Conservation (phyloP, 2,888 invertebrate species). For the Eupeodes latifasciatus region DNA sequence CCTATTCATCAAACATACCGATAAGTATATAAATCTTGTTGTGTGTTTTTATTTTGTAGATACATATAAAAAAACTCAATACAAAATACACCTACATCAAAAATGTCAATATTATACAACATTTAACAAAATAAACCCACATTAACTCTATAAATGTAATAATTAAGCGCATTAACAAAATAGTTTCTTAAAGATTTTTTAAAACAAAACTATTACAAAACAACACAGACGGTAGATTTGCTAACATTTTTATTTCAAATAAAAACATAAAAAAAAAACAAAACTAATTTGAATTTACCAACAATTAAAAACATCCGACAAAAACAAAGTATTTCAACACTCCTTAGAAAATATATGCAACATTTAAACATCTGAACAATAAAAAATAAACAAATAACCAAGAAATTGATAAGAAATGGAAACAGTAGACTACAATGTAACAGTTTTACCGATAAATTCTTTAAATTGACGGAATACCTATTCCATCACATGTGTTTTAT, state of each 20-base stretch:
- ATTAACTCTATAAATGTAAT: neutral
- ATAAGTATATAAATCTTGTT: slow-evolving; percentile 22
- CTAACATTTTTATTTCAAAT: neutral
- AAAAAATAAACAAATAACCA: slow-evolving; percentile 43
- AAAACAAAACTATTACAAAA: slow-evolving; percentile 10
- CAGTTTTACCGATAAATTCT: slow-evolving; percentile 63
- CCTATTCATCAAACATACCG: slow-evolving; percentile 26
- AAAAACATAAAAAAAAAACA: neutral
- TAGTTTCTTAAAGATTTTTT: slow-evolving; percentile 2
- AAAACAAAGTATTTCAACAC: slow-evolving; percentile 44
- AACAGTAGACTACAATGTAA: neutral
- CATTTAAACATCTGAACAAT: slow-evolving; percentile 37
- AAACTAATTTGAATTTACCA: neutral
- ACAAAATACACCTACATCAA: slow-evolving; percentile 24
- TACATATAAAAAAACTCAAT: slow-evolving; percentile 1
- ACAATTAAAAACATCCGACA: neutral
- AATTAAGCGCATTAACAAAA: slow-evolving; percentile 14
- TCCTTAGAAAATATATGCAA: slow-evolving; percentile 42
- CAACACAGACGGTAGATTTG: neutral
- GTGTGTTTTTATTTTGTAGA: neutral
- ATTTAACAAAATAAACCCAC: slow-evolving; percentile 1
- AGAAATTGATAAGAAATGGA: slow-evolving; percentile 58
- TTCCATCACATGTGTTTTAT: slow-evolving; percentile 31
- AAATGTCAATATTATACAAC: slow-evolving; percentile 33
- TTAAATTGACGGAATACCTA: neutral